Conservation (phyloP, 1,140 invertebrate species). For the Drosophila sulfurigaster region DNA sequence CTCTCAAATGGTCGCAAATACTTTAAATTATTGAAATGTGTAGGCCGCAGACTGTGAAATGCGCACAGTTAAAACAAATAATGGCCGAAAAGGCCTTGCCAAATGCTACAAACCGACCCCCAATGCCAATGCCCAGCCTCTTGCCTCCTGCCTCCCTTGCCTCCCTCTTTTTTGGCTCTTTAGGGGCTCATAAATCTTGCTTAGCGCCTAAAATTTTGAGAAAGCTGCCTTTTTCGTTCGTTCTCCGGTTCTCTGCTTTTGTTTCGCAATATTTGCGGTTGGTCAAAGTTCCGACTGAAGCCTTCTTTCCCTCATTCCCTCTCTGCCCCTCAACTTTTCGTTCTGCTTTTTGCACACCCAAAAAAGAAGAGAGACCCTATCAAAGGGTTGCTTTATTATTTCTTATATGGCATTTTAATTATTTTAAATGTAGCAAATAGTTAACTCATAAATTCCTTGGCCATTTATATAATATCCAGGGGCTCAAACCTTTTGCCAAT, state of each 20-base stretch:
- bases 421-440: constrained; percentile 63
- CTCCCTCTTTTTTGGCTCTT: background rate
- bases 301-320: background rate
- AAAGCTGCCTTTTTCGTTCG: constrained; percentile 27
- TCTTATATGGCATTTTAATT: constrained; percentile 76
- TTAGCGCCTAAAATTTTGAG: constrained; percentile 65
- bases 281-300: constrained; percentile 3
- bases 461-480: constrained; percentile 4
- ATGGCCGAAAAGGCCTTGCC: constrained; percentile 47
- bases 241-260: constrained; percentile 12
- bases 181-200: constrained; percentile 76
- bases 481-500: background rate
- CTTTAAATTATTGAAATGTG: constrained; percentile 78
- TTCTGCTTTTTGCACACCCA: background rate
- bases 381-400: constrained; percentile 49
- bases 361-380: background rate
- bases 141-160: constrained; percentile 9
- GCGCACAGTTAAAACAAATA: constrained; percentile 61
- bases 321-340: background rate
- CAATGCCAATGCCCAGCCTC: constrained; percentile 23
- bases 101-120: background rate
- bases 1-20: constrained; percentile 60
- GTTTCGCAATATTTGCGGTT: constrained; percentile 61
- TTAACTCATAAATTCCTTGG: constrained; percentile 25
- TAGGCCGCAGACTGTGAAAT: constrained; percentile 41